Evolutionary conservation across 2,113 vertebrate genomes (phyloP).

Genomic region (Montifringilla adamsi): DNA sequence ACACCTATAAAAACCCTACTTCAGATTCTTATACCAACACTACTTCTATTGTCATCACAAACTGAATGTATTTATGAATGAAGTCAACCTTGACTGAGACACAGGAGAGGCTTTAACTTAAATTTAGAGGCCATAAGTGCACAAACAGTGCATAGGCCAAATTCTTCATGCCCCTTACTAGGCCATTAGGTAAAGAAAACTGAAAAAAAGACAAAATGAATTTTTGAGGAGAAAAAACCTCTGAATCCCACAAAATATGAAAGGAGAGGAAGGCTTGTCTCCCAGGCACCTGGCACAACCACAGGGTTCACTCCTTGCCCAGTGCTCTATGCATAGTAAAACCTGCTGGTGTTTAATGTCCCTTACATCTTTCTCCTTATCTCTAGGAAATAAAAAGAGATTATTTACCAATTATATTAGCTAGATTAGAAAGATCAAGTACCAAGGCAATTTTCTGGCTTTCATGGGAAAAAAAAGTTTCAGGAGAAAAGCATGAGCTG

Average conservation of each 20-base stretch:
- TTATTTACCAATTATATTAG: not conserved
- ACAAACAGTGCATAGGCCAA: not conserved
- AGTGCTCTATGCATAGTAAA: not conserved
- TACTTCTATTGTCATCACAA: not conserved
- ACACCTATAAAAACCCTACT: not conserved
- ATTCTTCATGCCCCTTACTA: not conserved
- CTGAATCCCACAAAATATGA: not conserved
- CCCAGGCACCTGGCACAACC: not conserved
- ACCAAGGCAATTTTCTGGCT: not conserved
- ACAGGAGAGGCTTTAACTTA: not conserved
- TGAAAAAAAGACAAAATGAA: not conserved
- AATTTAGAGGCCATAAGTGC: not conserved
- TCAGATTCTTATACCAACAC: not conserved
- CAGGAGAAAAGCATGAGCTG: not conserved
- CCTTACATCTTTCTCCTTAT: not conserved
- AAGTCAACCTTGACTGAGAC: not conserved
- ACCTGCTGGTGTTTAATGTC: not conserved
- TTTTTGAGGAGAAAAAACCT: not conserved
- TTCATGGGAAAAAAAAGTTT: not conserved
- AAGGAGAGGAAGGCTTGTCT: not conserved
- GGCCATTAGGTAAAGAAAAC: not conserved
- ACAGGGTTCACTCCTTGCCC: not conserved
- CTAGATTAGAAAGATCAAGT: not conserved
- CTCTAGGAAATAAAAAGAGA: not conserved
- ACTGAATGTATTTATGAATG: not conserved